These are phyloP conservation scores for Lasioglossum leucozonium DNA, from an alignment of 2,888 invertebrate species.

Conservation along the genomic window DNA sequence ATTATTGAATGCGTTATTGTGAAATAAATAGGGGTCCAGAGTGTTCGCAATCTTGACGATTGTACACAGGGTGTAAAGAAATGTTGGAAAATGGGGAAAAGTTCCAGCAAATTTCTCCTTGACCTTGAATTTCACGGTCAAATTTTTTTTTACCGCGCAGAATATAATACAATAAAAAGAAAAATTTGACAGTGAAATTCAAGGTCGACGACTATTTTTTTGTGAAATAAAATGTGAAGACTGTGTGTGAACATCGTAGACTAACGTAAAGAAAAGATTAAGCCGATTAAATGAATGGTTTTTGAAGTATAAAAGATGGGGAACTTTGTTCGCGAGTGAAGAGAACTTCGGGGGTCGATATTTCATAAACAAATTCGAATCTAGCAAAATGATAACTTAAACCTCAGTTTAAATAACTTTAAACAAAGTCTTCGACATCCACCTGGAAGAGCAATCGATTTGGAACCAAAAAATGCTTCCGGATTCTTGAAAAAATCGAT, in stretches of 20 bases:
- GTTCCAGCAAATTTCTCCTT: no score
- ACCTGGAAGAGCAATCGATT: not conserved
- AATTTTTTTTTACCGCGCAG: no score
- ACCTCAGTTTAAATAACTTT: no score
- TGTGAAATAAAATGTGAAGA: not conserved
- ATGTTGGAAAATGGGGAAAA: no score
- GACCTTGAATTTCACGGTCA: no score
- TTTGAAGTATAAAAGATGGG: not conserved
- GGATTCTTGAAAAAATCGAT: no score
- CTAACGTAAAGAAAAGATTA: not conserved
- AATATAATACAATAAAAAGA: no score
- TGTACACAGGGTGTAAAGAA: not conserved
- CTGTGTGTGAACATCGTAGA: not conserved
- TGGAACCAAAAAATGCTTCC: not conserved
- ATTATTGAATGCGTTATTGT: not conserved
- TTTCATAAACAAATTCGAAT: not conserved
- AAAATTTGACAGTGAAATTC: no score
- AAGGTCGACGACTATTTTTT: not conserved
- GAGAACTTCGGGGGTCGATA: not conserved
- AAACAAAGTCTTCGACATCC: no score
- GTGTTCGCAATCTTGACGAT: slow-evolving; percentile 27
- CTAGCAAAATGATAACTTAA: not conserved
- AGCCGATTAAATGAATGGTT: not conserved
- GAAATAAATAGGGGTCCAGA: not conserved
- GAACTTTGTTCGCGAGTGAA: no score